phyloP scores from a whole-genome alignment of 2,797 vertebrate species.

The Emys orbicularis region DNA sequence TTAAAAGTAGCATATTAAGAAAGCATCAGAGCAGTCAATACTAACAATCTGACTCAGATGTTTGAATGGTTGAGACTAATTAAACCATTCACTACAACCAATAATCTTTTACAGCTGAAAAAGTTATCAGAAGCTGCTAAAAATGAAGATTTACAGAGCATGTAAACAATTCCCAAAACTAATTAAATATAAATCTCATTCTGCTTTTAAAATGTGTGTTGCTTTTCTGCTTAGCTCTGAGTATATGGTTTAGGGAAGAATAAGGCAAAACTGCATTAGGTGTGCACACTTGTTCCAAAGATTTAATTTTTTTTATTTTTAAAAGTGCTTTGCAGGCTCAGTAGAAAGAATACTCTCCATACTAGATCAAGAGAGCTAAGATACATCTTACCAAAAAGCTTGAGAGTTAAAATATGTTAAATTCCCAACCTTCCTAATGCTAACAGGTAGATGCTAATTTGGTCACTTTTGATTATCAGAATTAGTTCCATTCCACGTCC shows the following conservation, averaged over 20 bases:
- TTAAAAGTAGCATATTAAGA: constrained; percentile 45
- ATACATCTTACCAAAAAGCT: neutral
- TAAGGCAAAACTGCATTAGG: neutral
- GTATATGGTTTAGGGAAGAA: neutral
- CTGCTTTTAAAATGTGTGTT: neutral
- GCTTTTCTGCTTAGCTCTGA: neutral
- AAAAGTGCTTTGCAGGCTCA: neutral
- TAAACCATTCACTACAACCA: constrained; percentile 5
- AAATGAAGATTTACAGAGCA: constrained; percentile 1
- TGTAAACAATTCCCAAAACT: neutral
- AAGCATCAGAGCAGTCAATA: neutral
- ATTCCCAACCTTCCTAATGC: neutral
- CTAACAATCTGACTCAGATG: constrained; percentile 34
- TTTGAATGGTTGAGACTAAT: constrained; percentile 3
- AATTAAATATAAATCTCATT: neutral
- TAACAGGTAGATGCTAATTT: neutral
- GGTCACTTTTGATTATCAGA: neutral
- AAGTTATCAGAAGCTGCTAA: constrained; percentile 2
- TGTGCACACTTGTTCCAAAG: neutral
- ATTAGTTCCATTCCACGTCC: neutral
- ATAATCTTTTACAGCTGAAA: constrained; percentile 18
- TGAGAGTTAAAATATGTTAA: neutral
- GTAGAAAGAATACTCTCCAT: neutral
- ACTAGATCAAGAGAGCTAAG: neutral
- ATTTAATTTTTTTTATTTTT: neutral